A percentile compares a stretch with the other conserved stretches of the same genome.
Conservation (phyloP, 2,113 vertebrate species). For the Hucho hucho region DNA sequence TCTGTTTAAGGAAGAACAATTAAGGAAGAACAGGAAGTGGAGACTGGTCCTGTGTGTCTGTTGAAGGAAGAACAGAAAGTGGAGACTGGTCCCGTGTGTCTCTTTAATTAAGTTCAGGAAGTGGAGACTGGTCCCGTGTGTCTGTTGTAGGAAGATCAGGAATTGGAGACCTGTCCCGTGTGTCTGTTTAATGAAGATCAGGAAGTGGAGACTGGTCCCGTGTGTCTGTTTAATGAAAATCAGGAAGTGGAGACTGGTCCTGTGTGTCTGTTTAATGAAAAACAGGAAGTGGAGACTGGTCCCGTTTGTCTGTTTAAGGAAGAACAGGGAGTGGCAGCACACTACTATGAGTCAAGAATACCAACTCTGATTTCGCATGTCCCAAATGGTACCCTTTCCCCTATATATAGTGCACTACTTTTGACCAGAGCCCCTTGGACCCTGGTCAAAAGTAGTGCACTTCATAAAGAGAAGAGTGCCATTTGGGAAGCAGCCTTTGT, state of each 20-base stretch:
- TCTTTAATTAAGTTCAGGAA: constrained; percentile 18
- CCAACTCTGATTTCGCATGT: constrained; percentile 35
- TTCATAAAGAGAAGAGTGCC: too few relatives aligned
- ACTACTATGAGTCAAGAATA: constrained; percentile 35
- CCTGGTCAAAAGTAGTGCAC: too few relatives aligned
- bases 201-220: not conserved
- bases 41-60: constrained; percentile 29
- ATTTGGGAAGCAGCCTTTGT: too few relatives aligned
- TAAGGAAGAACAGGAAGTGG: constrained; percentile 16
- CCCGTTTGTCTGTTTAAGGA: constrained; percentile 39
- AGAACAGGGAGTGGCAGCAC: constrained; percentile 55
- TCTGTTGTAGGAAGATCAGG: constrained; percentile 35
- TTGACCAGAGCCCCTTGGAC: too few relatives aligned
- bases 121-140: constrained; percentile 8
- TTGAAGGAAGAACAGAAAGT: constrained; percentile 5
- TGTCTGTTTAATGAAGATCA: constrained; percentile 38
- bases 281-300: too few relatives aligned
- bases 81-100: constrained; percentile 23
- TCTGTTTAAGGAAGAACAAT: constrained; percentile 36
- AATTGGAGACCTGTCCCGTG: constrained; percentile 34
- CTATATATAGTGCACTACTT: too few relatives aligned
- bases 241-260: not conserved
- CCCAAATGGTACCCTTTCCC: not conserved
- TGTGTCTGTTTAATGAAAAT: constrained; percentile 29
- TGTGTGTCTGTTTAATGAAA: constrained; percentile 38